Evolutionary conservation across 1,140 invertebrate species (phyloP).

Genomic region (Drosophila baimaii): DNA sequence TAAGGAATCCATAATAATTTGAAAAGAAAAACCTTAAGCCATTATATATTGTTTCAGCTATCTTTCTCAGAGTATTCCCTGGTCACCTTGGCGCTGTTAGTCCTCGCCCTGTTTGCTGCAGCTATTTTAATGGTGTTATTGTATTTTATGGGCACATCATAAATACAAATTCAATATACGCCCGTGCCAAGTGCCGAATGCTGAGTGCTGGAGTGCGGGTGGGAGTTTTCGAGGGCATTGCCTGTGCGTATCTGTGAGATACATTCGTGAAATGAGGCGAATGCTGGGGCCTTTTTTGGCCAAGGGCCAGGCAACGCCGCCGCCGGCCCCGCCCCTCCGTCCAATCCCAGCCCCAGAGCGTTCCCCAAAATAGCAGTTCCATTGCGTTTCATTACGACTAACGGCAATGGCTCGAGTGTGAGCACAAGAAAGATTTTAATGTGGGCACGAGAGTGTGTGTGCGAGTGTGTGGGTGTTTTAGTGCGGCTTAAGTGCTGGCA

Average conservation of each 20-base stretch:
- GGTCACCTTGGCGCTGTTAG: not conserved
- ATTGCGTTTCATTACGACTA: conserved; percentile 81
- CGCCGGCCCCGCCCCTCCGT: too few species aligned
- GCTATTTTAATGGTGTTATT: conserved; percentile 79
- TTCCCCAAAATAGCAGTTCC: conserved; percentile 61
- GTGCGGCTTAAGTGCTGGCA: conserved; percentile 78
- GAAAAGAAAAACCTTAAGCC: too few species aligned
- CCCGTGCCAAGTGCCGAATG: conserved; percentile 42
- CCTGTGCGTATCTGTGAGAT: conserved; percentile 39
- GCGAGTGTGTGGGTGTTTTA: conserved; percentile 58
- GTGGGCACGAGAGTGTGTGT: conserved; percentile 23
- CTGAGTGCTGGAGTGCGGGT: not conserved
- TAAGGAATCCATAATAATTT: too few species aligned
- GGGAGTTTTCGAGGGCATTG: conserved; percentile 17
- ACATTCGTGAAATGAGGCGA: conserved; percentile 41
- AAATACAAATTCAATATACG: conserved; percentile 81
- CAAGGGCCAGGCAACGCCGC: conserved; percentile 38
- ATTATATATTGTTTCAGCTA: too few species aligned
- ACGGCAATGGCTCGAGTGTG: conserved; percentile 60
- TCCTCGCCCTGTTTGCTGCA: conserved; percentile 42
- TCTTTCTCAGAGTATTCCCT: conserved; percentile 6
- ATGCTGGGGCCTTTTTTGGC: conserved; percentile 26
- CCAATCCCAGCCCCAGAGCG: not conserved
- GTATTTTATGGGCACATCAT: conserved; percentile 79
- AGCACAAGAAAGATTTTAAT: conserved; percentile 58